phyloP scores from a whole-genome alignment of 2,113 vertebrate species.

The Lanius ludovicianus region DNA sequence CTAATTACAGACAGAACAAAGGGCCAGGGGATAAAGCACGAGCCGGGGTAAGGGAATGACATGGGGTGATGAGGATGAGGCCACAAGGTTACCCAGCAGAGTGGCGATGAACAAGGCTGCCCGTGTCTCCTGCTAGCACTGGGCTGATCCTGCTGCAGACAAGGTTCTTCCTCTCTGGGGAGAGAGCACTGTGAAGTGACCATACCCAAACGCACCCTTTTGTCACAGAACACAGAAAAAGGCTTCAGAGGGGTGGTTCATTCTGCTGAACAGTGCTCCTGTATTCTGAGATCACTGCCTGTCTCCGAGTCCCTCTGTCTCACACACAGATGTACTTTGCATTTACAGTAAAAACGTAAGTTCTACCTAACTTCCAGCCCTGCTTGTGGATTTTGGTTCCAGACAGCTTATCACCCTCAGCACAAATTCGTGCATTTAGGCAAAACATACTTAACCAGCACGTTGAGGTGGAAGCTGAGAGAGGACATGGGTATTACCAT shows the following conservation, averaged over 20 bases:
- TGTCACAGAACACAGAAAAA: neutral
- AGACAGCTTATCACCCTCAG: neutral
- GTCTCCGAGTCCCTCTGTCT: neutral
- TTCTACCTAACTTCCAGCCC: neutral
- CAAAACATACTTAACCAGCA: neutral
- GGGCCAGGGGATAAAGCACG: neutral
- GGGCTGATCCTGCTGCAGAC: neutral
- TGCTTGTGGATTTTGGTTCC: neutral
- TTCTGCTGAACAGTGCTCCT: neutral
- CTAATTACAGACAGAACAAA: constrained; percentile 23
- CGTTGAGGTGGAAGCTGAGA: neutral
- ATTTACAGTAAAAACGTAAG: neutral
- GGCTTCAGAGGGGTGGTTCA: neutral
- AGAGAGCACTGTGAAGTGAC: neutral
- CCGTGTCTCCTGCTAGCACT: neutral
- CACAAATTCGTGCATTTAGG: neutral
- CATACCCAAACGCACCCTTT: neutral
- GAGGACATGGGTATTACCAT: neutral
- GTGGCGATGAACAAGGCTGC: constrained; percentile 5
- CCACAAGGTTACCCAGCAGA: constrained; percentile 14
- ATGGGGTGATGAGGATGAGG: neutral
- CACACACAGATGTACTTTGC: neutral
- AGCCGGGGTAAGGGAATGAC: neutral
- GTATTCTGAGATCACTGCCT: neutral
- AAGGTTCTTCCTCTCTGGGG: neutral